phyloP scores from a whole-genome alignment of 2,888 invertebrate genomes.

The Microplitis deprimator region DNA sequence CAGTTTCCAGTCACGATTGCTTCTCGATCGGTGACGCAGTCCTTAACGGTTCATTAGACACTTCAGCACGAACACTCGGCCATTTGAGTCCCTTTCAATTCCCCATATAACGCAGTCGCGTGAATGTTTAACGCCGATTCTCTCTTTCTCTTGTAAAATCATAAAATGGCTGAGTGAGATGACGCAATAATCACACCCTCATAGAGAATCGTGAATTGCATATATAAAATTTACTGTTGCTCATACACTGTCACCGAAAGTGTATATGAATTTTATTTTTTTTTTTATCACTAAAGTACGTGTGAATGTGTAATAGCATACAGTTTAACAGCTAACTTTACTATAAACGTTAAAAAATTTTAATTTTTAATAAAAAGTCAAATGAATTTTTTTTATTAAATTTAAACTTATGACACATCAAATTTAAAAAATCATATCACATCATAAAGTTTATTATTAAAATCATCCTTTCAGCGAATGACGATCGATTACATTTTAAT shows the following conservation, averaged over 20 bases:
- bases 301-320: background rate
- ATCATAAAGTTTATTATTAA: too few relatives aligned
- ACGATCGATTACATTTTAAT: background rate
- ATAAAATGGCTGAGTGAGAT: constrained; percentile 15
- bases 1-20: constrained; percentile 33
- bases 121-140: constrained; percentile 9
- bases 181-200: constrained; percentile 11
- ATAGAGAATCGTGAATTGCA: background rate
- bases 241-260: background rate
- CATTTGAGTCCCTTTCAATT: constrained; percentile 24
- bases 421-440: too few relatives aligned
- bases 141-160: background rate
- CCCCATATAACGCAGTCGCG: constrained; percentile 9
- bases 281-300: background rate
- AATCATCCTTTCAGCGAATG: background rate
- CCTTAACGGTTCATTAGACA: constrained; percentile 35
- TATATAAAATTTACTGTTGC: constrained; percentile 3
- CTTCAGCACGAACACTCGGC: constrained; percentile 28
- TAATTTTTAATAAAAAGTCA: background rate
- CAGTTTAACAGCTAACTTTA: background rate
- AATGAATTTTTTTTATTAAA: too few relatives aligned
- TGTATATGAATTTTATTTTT: background rate
- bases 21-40: constrained; percentile 27
- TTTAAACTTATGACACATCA: too few relatives aligned
- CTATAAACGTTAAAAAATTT: background rate